A percentile compares a stretch with the other conserved stretches of the same genome.
Conservation (phyloP, 2,797 vertebrate species). For the Borostomias antarcticus region DNA sequence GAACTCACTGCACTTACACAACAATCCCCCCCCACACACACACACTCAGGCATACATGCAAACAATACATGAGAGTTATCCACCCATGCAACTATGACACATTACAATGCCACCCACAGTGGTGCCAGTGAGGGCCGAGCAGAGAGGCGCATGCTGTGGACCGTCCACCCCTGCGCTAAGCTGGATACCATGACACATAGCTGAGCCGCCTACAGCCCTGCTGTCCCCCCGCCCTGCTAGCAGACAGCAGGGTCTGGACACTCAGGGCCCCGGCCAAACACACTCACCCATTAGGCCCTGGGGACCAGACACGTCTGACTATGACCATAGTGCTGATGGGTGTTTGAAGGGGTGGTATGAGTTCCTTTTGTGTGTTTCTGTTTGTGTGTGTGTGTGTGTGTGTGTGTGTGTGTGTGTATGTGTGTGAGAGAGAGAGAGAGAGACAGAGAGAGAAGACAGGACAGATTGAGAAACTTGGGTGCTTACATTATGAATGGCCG, state of each 20-base stretch:
- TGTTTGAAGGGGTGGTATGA: not conserved
- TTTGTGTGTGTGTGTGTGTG: conserved; percentile 5
- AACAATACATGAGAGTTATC: conserved; percentile 42
- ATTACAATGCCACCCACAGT: conserved; percentile 75
- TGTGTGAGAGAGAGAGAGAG: not conserved
- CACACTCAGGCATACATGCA: conserved; percentile 13
- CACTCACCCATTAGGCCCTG: not conserved
- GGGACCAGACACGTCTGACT: not conserved
- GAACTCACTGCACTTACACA: conserved; percentile 70
- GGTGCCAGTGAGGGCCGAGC: conserved; percentile 72
- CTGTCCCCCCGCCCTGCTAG: conserved; percentile 66
- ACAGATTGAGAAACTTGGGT: not conserved
- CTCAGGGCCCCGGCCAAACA: not conserved
- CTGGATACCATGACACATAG: conserved; percentile 76
- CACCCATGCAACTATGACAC: conserved; percentile 70
- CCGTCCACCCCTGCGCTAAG: conserved; percentile 74
- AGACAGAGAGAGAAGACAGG: not conserved
- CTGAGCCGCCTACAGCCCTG: conserved; percentile 74
- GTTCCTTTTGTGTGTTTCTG: not conserved
- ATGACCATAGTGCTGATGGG: not conserved
- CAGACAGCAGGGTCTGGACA: conserved; percentile 21
- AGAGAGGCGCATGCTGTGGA: conserved; percentile 76
- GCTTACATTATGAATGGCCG: not conserved
- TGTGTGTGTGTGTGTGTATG: not conserved
- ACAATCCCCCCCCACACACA: conserved; percentile 17